phyloP scores from a whole-genome alignment of 2,888 invertebrate species.

The Melinaea menophilus region DNA sequence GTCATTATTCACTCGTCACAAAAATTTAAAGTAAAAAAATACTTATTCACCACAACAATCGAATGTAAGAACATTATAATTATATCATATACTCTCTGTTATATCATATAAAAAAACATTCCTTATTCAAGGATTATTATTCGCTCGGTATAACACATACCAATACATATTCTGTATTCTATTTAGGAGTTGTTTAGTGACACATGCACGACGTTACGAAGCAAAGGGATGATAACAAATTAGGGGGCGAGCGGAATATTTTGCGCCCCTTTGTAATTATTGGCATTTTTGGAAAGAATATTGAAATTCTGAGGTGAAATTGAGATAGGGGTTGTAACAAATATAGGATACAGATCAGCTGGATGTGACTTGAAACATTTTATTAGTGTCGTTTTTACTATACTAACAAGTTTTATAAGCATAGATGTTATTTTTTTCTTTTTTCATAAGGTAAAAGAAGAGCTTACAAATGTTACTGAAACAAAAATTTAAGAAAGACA shows the following conservation, averaged over 20 bases:
- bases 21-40: no score
- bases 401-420: background rate
- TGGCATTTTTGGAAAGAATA: slow-evolving; percentile 58
- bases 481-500: no score
- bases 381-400: background rate
- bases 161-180: slow-evolving; percentile 13
- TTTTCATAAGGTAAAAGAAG: no score
- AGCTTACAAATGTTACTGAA: no score
- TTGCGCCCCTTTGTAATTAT: slow-evolving; percentile 62
- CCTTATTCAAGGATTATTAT: no score
- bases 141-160: background rate
- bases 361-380: slow-evolving; percentile 16
- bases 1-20: no score
- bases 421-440: no score
- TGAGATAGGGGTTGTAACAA: slow-evolving; percentile 36
- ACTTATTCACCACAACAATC: no score
- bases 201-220: slow-evolving; percentile 18
- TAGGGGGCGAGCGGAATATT: slow-evolving; percentile 50
- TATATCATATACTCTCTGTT: no score
- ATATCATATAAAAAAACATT: no score
- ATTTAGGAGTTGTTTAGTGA: slow-evolving; percentile 12
- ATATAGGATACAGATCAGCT: slow-evolving; percentile 21
- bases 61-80: no score
- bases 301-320: slow-evolving; percentile 49
- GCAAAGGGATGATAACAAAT: slow-evolving; percentile 32